phyloP scores from a whole-genome alignment of 2,113 vertebrate species.

The Aspiorhynchus laticeps region DNA sequence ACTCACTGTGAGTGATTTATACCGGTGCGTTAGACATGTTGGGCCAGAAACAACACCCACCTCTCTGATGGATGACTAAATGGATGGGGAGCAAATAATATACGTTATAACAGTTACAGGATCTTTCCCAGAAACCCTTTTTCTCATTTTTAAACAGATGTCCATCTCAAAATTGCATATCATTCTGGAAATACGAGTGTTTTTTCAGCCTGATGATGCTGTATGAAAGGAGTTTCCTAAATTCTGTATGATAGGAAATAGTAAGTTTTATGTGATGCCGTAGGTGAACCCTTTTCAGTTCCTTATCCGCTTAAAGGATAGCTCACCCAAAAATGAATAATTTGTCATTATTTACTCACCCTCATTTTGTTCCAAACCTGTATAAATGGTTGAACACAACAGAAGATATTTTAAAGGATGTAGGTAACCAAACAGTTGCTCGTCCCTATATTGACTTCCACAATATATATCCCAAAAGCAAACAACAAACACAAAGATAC shows the following conservation, averaged over 20 bases:
- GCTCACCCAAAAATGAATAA: no score
- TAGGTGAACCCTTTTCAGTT: not conserved
- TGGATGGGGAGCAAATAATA: slow-evolving; percentile 9
- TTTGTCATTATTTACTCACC: no score
- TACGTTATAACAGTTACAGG: not conserved
- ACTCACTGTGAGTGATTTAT: slow-evolving; percentile 74
- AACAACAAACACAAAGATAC: not conserved
- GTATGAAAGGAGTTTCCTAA: not conserved
- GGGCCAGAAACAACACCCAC: slow-evolving; percentile 66
- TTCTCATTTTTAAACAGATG: not conserved
- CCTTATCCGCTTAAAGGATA: not conserved
- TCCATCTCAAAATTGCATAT: not conserved
- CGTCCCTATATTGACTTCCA: no score
- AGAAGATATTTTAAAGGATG: no score
- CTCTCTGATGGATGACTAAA: slow-evolving; percentile 67
- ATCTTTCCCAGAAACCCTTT: not conserved
- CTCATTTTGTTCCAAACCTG: no score
- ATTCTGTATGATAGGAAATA: not conserved
- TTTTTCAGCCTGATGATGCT: not conserved
- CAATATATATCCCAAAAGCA: not conserved
- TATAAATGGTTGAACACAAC: no score
- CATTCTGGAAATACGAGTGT: not conserved
- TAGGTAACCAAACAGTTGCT: no score
- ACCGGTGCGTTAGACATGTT: slow-evolving; percentile 65
- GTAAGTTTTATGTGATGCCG: not conserved